Conservation (phyloP, 2,797 vertebrate genomes). For the Bufotes viridis region DNA sequence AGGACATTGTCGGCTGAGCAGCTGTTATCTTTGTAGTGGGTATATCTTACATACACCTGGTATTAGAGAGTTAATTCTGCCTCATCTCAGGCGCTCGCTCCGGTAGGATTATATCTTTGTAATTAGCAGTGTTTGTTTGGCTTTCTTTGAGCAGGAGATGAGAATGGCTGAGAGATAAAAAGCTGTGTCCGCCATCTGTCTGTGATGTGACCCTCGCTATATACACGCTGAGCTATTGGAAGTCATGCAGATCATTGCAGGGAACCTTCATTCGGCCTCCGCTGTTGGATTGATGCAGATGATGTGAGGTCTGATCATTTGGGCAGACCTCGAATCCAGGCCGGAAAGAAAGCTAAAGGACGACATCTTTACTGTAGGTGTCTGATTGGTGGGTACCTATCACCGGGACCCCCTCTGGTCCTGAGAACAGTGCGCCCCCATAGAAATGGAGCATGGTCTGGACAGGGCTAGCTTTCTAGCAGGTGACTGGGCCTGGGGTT, state of each 20-base stretch:
- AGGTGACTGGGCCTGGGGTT: too few species aligned
- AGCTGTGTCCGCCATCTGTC: background rate
- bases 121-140: background rate
- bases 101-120: background rate
- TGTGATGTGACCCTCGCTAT: background rate
- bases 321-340: too few species aligned
- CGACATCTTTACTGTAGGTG: too few species aligned
- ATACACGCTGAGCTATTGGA: background rate
- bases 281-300: background rate
- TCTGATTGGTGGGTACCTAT: too few species aligned
- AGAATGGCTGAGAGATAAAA: background rate
- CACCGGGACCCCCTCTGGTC: too few species aligned
- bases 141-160: background rate
- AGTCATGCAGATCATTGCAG: too few species aligned
- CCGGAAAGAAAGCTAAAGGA: too few species aligned
- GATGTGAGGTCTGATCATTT: background rate
- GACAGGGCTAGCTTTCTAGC: too few species aligned
- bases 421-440: too few species aligned
- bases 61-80: background rate
- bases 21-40: too few species aligned
- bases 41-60: background rate
- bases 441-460: too few species aligned
- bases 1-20: background rate
- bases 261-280: too few species aligned
- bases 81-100: background rate